A percentile compares a stretch with the other conserved stretches of the same genome.
Evolutionary conservation across 2,113 vertebrate species (phyloP).

Genomic region (Carettochelys insculpta): DNA sequence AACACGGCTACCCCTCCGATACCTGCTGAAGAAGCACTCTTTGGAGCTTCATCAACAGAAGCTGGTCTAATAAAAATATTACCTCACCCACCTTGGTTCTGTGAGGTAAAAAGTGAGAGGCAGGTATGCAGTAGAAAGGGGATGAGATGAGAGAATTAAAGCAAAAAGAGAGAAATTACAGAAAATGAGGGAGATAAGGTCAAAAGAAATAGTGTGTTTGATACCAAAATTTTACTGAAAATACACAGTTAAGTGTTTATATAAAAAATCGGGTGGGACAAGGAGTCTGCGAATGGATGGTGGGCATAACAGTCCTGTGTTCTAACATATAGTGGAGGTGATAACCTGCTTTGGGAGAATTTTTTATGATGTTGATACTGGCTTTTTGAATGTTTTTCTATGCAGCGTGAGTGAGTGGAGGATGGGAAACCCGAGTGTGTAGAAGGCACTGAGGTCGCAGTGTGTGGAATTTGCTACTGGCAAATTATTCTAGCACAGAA

Average conservation of each 20-base stretch:
- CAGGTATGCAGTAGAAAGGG: background rate
- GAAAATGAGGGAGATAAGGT: background rate
- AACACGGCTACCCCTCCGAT: too few species aligned
- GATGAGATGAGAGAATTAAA: background rate
- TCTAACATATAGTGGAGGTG: constrained; percentile 48
- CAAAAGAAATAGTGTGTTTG: constrained; percentile 40
- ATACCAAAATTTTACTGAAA: background rate
- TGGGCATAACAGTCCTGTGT: constrained; percentile 66
- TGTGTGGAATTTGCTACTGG: constrained; percentile 74
- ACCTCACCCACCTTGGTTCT: background rate
- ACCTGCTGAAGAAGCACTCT: background rate
- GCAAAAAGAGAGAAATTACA: background rate
- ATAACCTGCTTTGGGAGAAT: constrained; percentile 68
- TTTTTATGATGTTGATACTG: constrained; percentile 74
- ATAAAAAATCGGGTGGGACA: constrained; percentile 8
- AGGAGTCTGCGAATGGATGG: constrained; percentile 5
- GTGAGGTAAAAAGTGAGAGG: background rate
- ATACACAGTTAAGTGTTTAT: background rate
- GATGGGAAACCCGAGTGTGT: constrained; percentile 53
- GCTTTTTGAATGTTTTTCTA: constrained; percentile 72
- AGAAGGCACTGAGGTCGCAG: constrained; percentile 62
- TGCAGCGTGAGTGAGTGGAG: constrained; percentile 27
- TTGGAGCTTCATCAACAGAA: background rate
- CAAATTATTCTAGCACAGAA: constrained; percentile 63
- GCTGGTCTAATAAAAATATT: background rate